These are phyloP conservation scores for Acrocyrtus sp. DNA, from an alignment of 2,888 invertebrate species.

Conservation along the genomic window DNA sequence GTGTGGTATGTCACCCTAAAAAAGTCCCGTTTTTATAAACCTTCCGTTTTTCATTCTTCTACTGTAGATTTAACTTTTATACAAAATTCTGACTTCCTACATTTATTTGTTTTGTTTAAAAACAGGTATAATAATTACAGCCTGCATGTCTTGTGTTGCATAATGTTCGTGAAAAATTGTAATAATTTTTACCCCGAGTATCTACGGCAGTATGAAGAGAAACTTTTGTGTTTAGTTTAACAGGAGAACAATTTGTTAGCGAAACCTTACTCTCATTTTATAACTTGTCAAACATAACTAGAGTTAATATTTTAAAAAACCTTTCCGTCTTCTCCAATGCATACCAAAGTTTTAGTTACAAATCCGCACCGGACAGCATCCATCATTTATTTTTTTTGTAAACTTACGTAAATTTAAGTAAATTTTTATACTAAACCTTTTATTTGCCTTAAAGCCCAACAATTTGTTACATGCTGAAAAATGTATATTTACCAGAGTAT, in stretches of 20 bases:
- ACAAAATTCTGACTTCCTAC: background rate
- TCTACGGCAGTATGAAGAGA: background rate
- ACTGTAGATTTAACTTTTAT: background rate
- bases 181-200: background rate
- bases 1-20: background rate
- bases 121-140: no score
- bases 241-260: background rate
- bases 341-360: background rate
- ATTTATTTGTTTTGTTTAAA: background rate
- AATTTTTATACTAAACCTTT: background rate
- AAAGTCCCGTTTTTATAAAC: background rate
- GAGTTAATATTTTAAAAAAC: background rate
- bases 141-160: no score
- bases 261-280: background rate
- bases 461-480: background rate
- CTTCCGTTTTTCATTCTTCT: background rate
- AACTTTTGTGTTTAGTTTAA: background rate
- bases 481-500: background rate
- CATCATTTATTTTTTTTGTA: background rate
- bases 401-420: background rate
- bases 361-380: constrained; percentile 12
- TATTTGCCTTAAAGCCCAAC: background rate
- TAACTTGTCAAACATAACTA: background rate
- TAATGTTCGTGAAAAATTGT: no score
- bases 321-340: background rate